Percentiles rank a stretch among this genome's conserved stretches.
These are phyloP conservation scores for Anthophora plumipes DNA, from an alignment of 2,888 invertebrate species.

Conservation along the genomic window DNA sequence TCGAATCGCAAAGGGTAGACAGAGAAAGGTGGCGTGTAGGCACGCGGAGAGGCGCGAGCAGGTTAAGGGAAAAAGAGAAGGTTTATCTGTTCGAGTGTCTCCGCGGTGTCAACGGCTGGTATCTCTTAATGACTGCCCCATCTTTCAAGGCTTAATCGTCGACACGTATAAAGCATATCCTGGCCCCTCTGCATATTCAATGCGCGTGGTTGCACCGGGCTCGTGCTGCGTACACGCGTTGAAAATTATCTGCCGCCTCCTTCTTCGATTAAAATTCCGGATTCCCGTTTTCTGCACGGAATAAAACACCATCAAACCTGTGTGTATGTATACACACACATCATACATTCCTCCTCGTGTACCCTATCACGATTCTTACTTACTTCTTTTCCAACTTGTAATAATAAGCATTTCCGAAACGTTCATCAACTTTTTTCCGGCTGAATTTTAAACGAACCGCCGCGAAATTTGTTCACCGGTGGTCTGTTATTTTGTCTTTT, in stretches of 20 bases:
- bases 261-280: conserved; percentile 48
- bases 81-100: conserved; percentile 79
- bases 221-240: conserved; percentile 66
- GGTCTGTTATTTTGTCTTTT: too few relatives aligned
- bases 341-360: background rate
- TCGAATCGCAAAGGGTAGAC: conserved; percentile 10
- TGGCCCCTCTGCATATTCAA: conserved; percentile 82
- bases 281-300: conserved; percentile 39
- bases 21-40: background rate
- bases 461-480: too few relatives aligned
- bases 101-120: conserved; percentile 80
- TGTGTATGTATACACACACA: too few relatives aligned
- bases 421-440: too few relatives aligned
- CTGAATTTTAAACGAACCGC: background rate
- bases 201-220: conserved; percentile 62
- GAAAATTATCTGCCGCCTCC: conserved; percentile 43
- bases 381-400: too few relatives aligned
- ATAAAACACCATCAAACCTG: conserved; percentile 17
- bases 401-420: too few relatives aligned
- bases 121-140: conserved; percentile 84
- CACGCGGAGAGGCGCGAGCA: conserved; percentile 15
- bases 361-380: background rate
- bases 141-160: conserved; percentile 83
- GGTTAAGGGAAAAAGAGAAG: conserved; percentile 22
- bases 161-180: conserved; percentile 83